Evolutionary conservation across 2,888 invertebrate species (phyloP), one percentile per base, ranked within the genome.

Genomic region (Hypsopygia costalis): DNA sequence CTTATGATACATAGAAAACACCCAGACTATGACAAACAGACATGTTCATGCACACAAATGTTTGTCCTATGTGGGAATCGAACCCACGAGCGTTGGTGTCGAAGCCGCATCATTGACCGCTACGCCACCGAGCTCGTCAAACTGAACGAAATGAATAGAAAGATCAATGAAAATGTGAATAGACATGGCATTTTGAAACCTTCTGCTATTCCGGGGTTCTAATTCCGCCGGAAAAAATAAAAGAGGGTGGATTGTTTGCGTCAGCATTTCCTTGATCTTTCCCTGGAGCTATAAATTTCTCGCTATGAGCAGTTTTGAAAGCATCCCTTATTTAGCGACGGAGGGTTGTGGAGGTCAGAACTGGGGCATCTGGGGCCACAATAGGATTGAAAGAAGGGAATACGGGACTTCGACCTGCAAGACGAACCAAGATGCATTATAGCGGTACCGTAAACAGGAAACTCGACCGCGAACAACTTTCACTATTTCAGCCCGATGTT

Each of bases 381-480:
- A 1, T 25, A 7, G 3, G 1, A 25, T 25, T 1, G n/a, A n/a
- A 3, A 25, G 1, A 25, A 25, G 25, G 25, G 25, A 5, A n/a
- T 8, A 25, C 25, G 25, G 25, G 6, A 25, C 25, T 25, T 25
- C 8, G 25, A n/a, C 6, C n/a, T n/a, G n/a, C n/a, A 25, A 25
- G 16, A 16, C 16, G 3, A 16, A 4, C 16, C 4, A 4, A 2
- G 8, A 25, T 3, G 25, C 25, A 25, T 25, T 25, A 25, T 3
- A 25, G 7, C 25, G 25, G 25, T 25, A 4, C 16, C 16, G 16
- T 4, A 4, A 16, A 16, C 16, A 16, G 3, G 3, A 25, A 25
- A 25, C 57, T 58, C 49, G 55, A 59, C 57, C 59, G 55, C 51
- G 47, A 34, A 46, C 52, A 34, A 62, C 71, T 73, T 70, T 68